These are phyloP conservation scores for Protobothrops flavoviridis DNA, from an alignment of 2,113 vertebrate genomes.

Conservation along the genomic window DNA sequence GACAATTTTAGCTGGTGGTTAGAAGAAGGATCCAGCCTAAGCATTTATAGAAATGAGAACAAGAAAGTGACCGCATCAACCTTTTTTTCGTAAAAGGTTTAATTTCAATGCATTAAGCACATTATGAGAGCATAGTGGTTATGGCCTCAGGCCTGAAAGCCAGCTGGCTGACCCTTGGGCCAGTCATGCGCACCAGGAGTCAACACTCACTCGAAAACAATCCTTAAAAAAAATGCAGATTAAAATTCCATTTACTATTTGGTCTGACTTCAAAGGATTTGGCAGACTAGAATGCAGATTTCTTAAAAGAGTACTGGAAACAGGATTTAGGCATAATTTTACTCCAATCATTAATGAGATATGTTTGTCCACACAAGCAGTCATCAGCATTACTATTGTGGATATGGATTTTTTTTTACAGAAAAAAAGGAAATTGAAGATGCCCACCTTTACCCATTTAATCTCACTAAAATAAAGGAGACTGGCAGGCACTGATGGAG, in stretches of 20 bases:
- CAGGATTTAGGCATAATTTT: neutral
- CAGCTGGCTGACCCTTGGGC: neutral
- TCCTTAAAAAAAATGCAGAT: neutral
- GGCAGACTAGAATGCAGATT: neutral
- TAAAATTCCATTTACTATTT: neutral
- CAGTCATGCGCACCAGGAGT: neutral
- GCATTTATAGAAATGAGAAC: neutral
- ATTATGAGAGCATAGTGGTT: neutral
- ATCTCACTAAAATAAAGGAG: neutral
- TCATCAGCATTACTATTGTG: neutral
- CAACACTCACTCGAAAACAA: neutral
- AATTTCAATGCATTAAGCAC: neutral
- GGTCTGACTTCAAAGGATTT: neutral
- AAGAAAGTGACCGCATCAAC: neutral
- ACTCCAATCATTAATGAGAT: neutral
- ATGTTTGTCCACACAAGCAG: neutral
- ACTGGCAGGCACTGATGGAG: neutral
- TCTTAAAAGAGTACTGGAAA: neutral
- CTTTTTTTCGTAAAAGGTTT: neutral
- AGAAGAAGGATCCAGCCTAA: neutral
- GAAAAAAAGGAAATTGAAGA: too few relatives aligned
- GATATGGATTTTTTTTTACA: neutral
- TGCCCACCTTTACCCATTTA: neutral
- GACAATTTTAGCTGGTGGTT: neutral
- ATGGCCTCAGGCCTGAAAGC: neutral